Evolutionary conservation across 2,797 vertebrate species (phyloP), one percentile per base, ranked within the genome.

Genomic region (Micrastur ruficollis): DNA sequence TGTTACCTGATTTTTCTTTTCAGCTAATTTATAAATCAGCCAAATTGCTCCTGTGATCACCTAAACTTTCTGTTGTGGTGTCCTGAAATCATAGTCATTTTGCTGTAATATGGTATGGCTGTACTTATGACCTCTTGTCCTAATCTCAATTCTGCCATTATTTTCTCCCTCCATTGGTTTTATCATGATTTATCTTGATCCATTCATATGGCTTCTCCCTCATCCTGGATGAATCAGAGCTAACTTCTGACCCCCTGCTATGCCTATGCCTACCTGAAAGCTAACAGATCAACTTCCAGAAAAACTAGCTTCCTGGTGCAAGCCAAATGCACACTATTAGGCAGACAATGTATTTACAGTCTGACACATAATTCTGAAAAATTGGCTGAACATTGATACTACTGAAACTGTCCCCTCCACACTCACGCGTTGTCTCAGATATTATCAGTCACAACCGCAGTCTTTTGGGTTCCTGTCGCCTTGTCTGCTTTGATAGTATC

Each of bases 11-110:
- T 86, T 96, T 84, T 94, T 79, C 56, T 88, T 86, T 79, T 84
- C 90, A 75, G 42, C 16, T 90, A 75, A 90, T 90, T 81, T 90
- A 89, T 91, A 96, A 90, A 88, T 84, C 53, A 93, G 21, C 19
- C 32, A 50, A 74, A 61, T 88, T 90, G 12, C 61, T 95, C n/a
- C 56, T 59, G 17, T 72, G 81, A 75, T 91, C 82, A 79, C 46
- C 47, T 59, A 55, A 89, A 80, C 27, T 65, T 92, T 70, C 67
- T 80, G n/a, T 31, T 84, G 44, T 17, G 11, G 10, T 73, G 29
- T 91, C 36, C 63, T 84, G 84, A 87, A 89, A 84, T 52, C 63
- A 46, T 36, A 78, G 58, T 40, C 3, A 58, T 73, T 89, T 78
- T 75, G 12, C 17, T 71, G 74, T 44, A 82, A 92, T 25, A 46